Evolutionary conservation across 1,140 invertebrate species (phyloP), one percentile per base, ranked within the genome.

Genomic region (Zaprionus camerounensis): DNA sequence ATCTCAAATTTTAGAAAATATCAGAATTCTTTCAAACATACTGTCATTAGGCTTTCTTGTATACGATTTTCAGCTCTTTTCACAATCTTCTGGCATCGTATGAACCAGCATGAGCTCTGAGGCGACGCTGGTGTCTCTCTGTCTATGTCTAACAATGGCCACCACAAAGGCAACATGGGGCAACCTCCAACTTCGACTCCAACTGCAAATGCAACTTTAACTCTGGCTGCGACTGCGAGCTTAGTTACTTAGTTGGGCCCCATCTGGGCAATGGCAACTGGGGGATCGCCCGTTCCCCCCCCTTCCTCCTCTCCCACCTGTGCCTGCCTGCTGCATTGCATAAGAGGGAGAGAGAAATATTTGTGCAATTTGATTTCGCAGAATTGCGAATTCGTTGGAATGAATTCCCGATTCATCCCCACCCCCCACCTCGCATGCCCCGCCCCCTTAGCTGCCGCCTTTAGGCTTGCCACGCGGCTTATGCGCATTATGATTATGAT

Each of bases 361-460:
- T 91, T 91, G 79, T 91, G 88, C 88, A 91, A 91, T 91, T 91
- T 91, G 79, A 91, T 91, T 91, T 91, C 88, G 88, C 77, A 81
- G 88, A 91, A 91, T 91, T 91, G 88, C 71, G 90, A 91, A 88
- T 91, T 91, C 88, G 77, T 70, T 91, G 88, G 88, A 91, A 91
- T 88, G 81, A 88, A 88, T 88, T 84, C 75, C 84, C 83, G 64
- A 51, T 64, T 28, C 53, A 38, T 38, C 59, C 20, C 17, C 17
- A 15, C 3, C 36, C 66, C 46, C 44, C 28, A 28, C 20, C 20
- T 20, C 20, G 20, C 20, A 24, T 31, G 31, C 9, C 4, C 44
- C 34, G n/a, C 41, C 57, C 71, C 71, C 34, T 17, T 34, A 49
- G 56, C 13, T 51, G 49, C 49, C 34, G 22, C 63, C 41, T 71